phyloP scores from a whole-genome alignment of 37 sponge, comb jelly and placozoan species.

The Oopsacas minuta region DNA sequence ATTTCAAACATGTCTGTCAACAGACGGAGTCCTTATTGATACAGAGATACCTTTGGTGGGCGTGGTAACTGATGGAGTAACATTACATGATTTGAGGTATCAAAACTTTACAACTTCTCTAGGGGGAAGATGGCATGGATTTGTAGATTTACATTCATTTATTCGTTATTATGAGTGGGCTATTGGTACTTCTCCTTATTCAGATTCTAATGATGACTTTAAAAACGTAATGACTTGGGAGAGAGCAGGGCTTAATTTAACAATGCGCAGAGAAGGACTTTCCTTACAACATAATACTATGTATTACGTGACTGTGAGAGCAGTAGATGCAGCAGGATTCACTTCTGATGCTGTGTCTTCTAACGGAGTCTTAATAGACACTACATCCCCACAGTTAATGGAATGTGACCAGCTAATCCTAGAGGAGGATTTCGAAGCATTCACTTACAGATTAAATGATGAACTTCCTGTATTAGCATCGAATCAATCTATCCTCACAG shows the following conservation, averaged over 20 bases:
- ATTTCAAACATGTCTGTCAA: conserved; percentile 5
- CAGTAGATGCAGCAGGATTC: not conserved
- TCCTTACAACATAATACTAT: not conserved
- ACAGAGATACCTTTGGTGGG: conserved; percentile 24
- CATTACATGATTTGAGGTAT: not conserved
- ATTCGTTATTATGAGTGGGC: not conserved
- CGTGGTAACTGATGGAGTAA: not conserved
- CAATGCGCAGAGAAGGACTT: not conserved
- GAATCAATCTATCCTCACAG: not conserved
- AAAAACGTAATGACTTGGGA: not conserved
- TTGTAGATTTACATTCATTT: not conserved
- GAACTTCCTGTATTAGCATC: not conserved
- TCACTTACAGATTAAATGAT: not conserved
- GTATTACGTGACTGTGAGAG: not conserved
- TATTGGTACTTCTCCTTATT: not conserved
- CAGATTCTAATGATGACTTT: not conserved
- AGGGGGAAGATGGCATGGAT: not conserved
- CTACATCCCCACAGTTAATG: not conserved
- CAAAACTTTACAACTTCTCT: not conserved
- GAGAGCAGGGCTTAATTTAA: not conserved
- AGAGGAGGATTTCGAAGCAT: not conserved
- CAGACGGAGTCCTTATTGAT: conserved; percentile 59
- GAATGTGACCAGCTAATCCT: not conserved
- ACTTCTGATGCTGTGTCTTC: not conserved
- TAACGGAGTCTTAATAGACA: not conserved